phyloP scores from a whole-genome alignment of 1,140 invertebrate species.

The Papilio machaon region DNA sequence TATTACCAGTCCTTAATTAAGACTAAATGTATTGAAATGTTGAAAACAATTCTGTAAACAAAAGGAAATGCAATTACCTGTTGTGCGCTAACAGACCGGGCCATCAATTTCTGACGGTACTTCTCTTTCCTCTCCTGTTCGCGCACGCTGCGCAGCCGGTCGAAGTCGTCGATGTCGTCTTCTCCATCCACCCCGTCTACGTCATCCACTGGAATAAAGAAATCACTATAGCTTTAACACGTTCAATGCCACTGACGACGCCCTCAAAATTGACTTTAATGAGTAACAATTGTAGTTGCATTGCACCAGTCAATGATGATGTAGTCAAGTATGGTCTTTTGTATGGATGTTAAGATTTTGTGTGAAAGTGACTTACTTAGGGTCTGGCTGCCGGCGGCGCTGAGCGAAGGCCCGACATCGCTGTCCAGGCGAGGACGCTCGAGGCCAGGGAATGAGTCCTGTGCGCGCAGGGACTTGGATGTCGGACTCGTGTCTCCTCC shows the following conservation, averaged over 20 bases:
- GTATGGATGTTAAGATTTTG: not conserved
- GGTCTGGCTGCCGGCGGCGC: slow-evolving; percentile 77
- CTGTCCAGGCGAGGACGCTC: slow-evolving; percentile 73
- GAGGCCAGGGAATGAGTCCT: slow-evolving; percentile 60
- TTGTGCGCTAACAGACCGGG: slow-evolving; percentile 78
- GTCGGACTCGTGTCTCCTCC: slow-evolving; percentile 59
- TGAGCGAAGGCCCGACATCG: slow-evolving; percentile 79
- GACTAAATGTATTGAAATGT: not conserved
- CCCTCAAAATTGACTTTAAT: too few species aligned
- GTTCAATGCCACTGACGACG: not conserved
- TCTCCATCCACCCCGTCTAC: slow-evolving; percentile 64
- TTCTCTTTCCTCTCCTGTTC: slow-evolving; percentile 73
- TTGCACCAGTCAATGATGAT: not conserved
- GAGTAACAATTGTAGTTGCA: too few species aligned
- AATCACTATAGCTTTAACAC: not conserved
- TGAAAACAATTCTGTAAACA: not conserved
- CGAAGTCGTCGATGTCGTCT: slow-evolving; percentile 69
- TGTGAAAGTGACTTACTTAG: slow-evolving; percentile 53
- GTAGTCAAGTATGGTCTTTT: not conserved
- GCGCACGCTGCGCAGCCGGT: slow-evolving; percentile 69
- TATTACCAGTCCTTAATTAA: too few species aligned
- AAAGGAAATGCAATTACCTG: slow-evolving; percentile 57
- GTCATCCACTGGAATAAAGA: slow-evolving; percentile 67
- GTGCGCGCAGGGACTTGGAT: slow-evolving; percentile 60
- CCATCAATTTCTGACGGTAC: slow-evolving; percentile 76